Percentiles rank a stretch among this genome's conserved stretches.
Evolutionary conservation across 2,113 vertebrate species (phyloP).

Genomic region (Zeus faber): DNA sequence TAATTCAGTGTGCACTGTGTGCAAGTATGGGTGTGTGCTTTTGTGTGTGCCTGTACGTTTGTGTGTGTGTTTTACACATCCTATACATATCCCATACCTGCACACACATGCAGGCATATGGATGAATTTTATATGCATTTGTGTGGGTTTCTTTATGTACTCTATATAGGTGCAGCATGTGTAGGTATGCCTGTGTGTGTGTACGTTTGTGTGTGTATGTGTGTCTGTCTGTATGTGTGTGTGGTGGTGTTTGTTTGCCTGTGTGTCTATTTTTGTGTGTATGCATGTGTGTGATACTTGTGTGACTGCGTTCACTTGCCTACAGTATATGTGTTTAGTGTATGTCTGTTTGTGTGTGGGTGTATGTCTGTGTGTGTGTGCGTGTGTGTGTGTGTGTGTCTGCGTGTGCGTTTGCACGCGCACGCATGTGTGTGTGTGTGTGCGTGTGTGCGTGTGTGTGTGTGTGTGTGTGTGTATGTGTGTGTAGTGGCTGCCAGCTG

Average conservation of each 20-base stretch:
- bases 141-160: background rate
- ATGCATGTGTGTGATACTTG: too few species aligned
- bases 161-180: background rate
- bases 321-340: too few species aligned
- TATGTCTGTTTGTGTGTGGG: background rate
- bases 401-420: background rate
- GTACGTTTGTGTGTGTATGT: background rate
- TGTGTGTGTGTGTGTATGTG: constrained; percentile 50
- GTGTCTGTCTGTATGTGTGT: background rate
- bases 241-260: background rate
- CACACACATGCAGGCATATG: constrained; percentile 49
- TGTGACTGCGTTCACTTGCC: too few species aligned
- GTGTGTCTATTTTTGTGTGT: background rate
- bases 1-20: too few species aligned
- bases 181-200: background rate
- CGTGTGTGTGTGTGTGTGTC: constrained; percentile 9
- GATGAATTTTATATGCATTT: background rate
- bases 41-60: constrained; percentile 25
- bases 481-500: constrained; percentile 64
- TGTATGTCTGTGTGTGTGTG: constrained; percentile 25
- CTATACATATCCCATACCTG: constrained; percentile 2
- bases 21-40: constrained; percentile 42
- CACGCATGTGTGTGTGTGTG: constrained; percentile 45
- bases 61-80: constrained; percentile 3
- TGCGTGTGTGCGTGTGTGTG: constrained; percentile 15